These are phyloP conservation scores for Melanargia galathea DNA, from an alignment of 2,888 invertebrate species.

Conservation along the genomic window DNA sequence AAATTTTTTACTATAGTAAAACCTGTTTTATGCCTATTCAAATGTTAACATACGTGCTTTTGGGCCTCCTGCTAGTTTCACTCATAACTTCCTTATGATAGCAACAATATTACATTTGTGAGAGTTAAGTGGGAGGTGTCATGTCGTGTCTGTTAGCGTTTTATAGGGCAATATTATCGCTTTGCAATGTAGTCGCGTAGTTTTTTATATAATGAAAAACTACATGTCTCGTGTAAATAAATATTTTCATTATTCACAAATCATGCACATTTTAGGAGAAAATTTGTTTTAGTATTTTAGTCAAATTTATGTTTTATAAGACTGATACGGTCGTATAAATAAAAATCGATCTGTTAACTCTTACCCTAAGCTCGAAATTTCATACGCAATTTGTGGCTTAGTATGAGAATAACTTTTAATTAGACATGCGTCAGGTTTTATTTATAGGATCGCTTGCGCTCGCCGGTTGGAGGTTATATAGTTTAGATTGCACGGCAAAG, in stretches of 20 bases:
- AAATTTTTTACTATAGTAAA: constrained; percentile 3
- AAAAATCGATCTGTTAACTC: not conserved
- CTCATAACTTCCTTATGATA: no score
- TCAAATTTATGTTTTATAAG: not conserved
- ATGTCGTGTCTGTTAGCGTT: no score
- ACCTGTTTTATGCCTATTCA: constrained; percentile 7
- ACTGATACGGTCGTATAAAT: constrained; percentile 10
- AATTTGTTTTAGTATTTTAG: not conserved
- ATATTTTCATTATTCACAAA: constrained; percentile 24
- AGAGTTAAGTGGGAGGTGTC: no score
- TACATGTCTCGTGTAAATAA: constrained; percentile 23
- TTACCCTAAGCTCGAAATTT: not conserved
- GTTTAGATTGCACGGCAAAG: not conserved
- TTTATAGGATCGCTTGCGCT: not conserved
- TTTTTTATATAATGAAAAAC: not conserved
- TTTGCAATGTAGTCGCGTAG: constrained; percentile 1
- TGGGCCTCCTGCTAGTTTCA: no score
- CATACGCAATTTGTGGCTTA: not conserved
- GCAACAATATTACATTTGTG: no score
- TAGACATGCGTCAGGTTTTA: not conserved
- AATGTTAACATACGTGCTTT: no score
- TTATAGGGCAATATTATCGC: not conserved
- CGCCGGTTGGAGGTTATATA: constrained; percentile 9
- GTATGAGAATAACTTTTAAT: not conserved
- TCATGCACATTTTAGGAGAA: constrained; percentile 6